Evolutionary conservation across 1,140 invertebrate genomes (phyloP).

Genomic region (Trichomalopsis sarcophagae): DNA sequence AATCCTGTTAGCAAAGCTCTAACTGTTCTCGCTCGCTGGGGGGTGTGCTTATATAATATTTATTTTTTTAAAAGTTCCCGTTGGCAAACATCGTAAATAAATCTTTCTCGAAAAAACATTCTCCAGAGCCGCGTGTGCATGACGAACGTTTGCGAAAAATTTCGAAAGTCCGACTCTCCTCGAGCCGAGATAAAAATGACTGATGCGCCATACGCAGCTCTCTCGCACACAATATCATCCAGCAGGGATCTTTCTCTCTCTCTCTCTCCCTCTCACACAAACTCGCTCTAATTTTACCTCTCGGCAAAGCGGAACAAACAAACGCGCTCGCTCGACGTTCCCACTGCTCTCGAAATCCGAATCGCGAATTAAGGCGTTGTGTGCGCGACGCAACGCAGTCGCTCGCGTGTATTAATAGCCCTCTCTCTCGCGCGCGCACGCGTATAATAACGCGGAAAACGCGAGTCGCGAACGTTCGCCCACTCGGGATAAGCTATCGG

Average conservation of each 20-base stretch:
- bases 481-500: slow-evolving; percentile 30
- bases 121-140: no score
- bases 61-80: no score
- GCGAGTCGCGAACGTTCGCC: slow-evolving; percentile 7
- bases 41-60: no score
- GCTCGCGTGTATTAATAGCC: slow-evolving; percentile 30
- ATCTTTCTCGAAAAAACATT: no score
- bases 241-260: no score
- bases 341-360: slow-evolving; percentile 5
- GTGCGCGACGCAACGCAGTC: background rate
- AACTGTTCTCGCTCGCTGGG: no score
- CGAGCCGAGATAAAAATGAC: background rate
- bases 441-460: slow-evolving; percentile 25
- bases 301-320: background rate
- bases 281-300: background rate
- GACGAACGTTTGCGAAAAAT: no score
- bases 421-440: background rate
- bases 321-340: background rate
- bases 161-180: background rate
- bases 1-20: no score
- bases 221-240: no score
- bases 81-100: no score
- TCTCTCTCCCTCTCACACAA: background rate
- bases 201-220: background rate
- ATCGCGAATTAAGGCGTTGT: slow-evolving; percentile 30